Evolutionary conservation across 2,888 invertebrate species (phyloP), one percentile per base, ranked within the genome.

Genomic region (Silvanus unidentatus): DNA sequence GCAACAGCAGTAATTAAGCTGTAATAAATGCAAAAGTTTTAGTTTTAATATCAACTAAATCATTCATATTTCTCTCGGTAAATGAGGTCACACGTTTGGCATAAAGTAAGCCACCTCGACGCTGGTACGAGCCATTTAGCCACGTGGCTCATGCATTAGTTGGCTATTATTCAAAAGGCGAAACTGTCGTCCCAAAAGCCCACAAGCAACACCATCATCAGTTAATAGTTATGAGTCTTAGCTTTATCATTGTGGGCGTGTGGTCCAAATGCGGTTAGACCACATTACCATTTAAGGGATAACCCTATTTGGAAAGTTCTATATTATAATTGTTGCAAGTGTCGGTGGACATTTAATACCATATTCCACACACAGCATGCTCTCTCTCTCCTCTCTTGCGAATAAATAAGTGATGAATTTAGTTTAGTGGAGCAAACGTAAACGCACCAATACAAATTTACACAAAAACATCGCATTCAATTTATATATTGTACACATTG

Each of bases 191-290:
- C 54, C 54, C 55, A 13, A 37, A 32, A 32, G 53, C 54, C 58
- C 61, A 55, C 59, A 8, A 22, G 4, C 22, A 22, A 3, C 22
- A 22, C 4, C 22, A n/a, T n/a, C 32, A 57, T 59, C 62, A 61
- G 60, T 62, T 63, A 60, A 63, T 63, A 63, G 65, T 63, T 62
- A 62, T 60, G 60, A 66, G 62, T 63, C 62, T 62, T 55, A 60
- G 62, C 61, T 62, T 62, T 61, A 62, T 62, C 62, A 59, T 55
- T 61, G 62, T 57, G 53, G 58, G 58, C 55, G 59, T 60, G 63
- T 55, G 63, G 63, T 53, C 41, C 38, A 43, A 51, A 50, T 46
- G 50, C 44, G 53, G 53, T 49, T 39, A 37, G 38, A 13, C 42
- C 42, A 30, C 36, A 36, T 22, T 22, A 22, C 22, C 22, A 22